A percentile compares a stretch with the other conserved stretches of the same genome.
Evolutionary conservation across 2,888 invertebrate species (phyloP).

Genomic region (Colostygia pectinataria): DNA sequence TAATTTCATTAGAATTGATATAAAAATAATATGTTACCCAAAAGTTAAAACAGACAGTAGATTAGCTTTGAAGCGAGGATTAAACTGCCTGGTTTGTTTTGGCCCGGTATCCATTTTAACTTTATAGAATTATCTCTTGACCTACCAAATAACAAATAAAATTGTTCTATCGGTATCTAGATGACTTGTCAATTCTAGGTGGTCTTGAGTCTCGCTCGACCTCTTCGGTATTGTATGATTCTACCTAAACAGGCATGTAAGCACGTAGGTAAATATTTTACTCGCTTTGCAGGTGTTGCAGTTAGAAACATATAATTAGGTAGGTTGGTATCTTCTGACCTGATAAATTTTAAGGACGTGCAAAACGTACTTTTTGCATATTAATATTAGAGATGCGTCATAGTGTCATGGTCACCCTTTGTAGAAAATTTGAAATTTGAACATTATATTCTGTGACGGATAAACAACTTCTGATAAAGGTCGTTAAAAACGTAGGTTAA

Average conservation of each 20-base stretch:
- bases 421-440: neutral
- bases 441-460: too few species aligned
- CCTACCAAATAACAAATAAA: neutral
- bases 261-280: too few species aligned
- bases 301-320: too few species aligned
- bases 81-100: slow-evolving; percentile 62
- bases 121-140: slow-evolving; percentile 11
- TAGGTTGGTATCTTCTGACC: too few species aligned
- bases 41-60: slow-evolving; percentile 79
- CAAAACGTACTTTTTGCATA: slow-evolving; percentile 5
- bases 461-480: too few species aligned
- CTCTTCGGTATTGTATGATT: too few species aligned
- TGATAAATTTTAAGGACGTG: neutral
- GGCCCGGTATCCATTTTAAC: slow-evolving; percentile 70
- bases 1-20: too few species aligned
- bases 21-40: slow-evolving; percentile 66
- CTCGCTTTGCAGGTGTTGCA: too few species aligned
- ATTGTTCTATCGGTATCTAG: neutral
- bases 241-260: too few species aligned
- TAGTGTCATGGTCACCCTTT: slow-evolving; percentile 5
- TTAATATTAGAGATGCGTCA: slow-evolving; percentile 2
- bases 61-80: slow-evolving; percentile 80
- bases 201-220: neutral
- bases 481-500: neutral
- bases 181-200: slow-evolving; percentile 5